Evolutionary conservation across 2,113 vertebrate genomes (phyloP), one percentile per base, ranked within the genome.

Genomic region (Thamnaconus septentrionalis): DNA sequence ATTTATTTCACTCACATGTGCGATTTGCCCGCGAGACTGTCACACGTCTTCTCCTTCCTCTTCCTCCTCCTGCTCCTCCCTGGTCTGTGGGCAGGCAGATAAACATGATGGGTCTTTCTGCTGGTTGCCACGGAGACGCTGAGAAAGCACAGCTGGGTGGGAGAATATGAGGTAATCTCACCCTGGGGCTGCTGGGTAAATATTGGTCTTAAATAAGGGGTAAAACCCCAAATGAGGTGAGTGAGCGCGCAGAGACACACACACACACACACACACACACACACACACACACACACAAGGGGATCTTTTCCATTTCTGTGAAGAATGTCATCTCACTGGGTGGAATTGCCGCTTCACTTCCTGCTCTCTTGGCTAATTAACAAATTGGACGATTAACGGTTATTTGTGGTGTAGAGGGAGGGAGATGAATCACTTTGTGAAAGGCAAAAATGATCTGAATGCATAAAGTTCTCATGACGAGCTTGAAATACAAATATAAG

Each of bases 101-200:
- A 96, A 96, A 94, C 92, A 95, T 91, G 93, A 92, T 71, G 71
- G 90, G 93, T 90, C 94, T 95, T 98, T 97, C 94, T 93, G 92
- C 78, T 56, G 71, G 93, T 97, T 93, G 93, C 91, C 92, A 91
- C 94, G 92, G 95, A 91, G 92, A 97, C 83, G 65, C 83, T 90
- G 93, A 94, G 92, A 94, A 94, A 95, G 89, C 95, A 93, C 95
- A 97, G 95, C 95, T 97, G 95, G 93, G 94, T 85, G 89, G 78
- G 76, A 89, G 93, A 87, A 93, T 94, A 93, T 93, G 94, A 97
- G 94, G 94, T 96, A 96, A 96, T 96, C 95, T 93, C 89, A 94
- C 89, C 93, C 82, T 80, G 93, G 93, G 95, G 93, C 93, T 94
- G 90, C 93, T 94, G 91, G 90, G 95, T 93, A 96, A 98, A 96